Conservation (phyloP, 2,888 invertebrate species). For the Eupithecia subfuscata region DNA sequence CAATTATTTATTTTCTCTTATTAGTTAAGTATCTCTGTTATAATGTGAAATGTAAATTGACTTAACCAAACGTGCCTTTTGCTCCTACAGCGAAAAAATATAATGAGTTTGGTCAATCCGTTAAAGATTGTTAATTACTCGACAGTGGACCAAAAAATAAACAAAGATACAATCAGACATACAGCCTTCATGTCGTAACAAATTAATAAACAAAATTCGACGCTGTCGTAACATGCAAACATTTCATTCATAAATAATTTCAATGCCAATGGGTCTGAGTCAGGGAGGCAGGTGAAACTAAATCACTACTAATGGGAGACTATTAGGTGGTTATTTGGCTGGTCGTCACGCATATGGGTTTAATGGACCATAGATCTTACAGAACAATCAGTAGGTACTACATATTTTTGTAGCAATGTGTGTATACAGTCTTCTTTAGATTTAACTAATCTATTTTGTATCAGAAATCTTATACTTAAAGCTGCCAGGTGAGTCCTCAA, state of each 20-base stretch:
- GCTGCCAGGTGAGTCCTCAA: background rate
- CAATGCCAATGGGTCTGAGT: slow-evolving; percentile 31
- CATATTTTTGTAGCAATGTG: no score
- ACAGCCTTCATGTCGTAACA: slow-evolving; percentile 10
- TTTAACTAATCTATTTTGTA: no score
- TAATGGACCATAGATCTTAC: background rate
- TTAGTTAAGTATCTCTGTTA: no score
- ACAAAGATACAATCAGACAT: background rate
- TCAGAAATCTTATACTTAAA: background rate
- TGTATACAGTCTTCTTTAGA: no score
- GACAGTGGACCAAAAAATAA: background rate
- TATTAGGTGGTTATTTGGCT: background rate
- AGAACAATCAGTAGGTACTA: no score
- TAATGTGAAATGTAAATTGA: no score
- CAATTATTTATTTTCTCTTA: no score
- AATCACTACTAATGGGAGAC: slow-evolving; percentile 39
- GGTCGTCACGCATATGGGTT: background rate
- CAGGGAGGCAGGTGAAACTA: slow-evolving; percentile 47
- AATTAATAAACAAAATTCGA: slow-evolving; percentile 18
- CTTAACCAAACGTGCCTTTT: no score
- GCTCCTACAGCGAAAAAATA: no score
- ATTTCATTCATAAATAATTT: slow-evolving; percentile 36
- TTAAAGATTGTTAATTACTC: background rate
- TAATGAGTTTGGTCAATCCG: background rate
- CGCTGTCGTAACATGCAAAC: slow-evolving; percentile 12